Conservation (phyloP, 2,888 invertebrate species). For the Isotomurus palustris region DNA sequence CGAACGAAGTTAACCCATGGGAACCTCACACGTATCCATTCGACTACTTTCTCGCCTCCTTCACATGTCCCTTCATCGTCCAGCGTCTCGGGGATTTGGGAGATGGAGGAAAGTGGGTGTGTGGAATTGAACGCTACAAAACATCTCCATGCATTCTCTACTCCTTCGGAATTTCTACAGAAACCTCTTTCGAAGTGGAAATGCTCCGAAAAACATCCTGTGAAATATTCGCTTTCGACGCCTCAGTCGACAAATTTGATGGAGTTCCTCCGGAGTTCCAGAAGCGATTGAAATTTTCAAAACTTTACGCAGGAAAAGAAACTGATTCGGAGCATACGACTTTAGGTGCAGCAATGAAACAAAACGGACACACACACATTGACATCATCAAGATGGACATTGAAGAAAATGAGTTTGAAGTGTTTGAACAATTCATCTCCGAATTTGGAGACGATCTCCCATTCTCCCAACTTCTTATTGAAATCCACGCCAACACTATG, state of each 20-base stretch:
- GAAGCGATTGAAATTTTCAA: slow-evolving; percentile 13
- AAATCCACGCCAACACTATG: slow-evolving; percentile 15
- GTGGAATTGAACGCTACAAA: too few relatives aligned
- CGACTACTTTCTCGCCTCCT: too few relatives aligned
- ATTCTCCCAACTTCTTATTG: slow-evolving; percentile 17
- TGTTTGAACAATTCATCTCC: slow-evolving; percentile 13
- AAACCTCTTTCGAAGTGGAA: slow-evolving; percentile 25
- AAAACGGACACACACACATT: slow-evolving; percentile 22
- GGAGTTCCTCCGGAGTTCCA: slow-evolving; percentile 2
- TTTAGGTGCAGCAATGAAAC: not conserved
- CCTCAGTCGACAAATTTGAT: slow-evolving; percentile 18
- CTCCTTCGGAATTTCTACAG: slow-evolving; percentile 24
- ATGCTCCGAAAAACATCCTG: slow-evolving; percentile 19
- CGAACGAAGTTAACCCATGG: too few relatives aligned
- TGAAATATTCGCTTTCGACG: slow-evolving; percentile 21
- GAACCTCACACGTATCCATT: too few relatives aligned
- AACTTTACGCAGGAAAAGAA: not conserved
- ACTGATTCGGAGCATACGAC: not conserved
- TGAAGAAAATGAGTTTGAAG: slow-evolving; percentile 24
- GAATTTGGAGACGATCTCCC: slow-evolving; percentile 18
- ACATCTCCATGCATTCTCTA: slow-evolving; percentile 29
- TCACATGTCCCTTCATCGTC: too few relatives aligned
- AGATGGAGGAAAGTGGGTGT: too few relatives aligned
- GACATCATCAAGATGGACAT: slow-evolving; percentile 32
- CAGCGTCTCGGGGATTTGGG: too few relatives aligned